Evolutionary conservation across 2,113 vertebrate genomes (phyloP), one percentile per base, ranked within the genome.

Genomic region (Phylloscopus trochilus): DNA sequence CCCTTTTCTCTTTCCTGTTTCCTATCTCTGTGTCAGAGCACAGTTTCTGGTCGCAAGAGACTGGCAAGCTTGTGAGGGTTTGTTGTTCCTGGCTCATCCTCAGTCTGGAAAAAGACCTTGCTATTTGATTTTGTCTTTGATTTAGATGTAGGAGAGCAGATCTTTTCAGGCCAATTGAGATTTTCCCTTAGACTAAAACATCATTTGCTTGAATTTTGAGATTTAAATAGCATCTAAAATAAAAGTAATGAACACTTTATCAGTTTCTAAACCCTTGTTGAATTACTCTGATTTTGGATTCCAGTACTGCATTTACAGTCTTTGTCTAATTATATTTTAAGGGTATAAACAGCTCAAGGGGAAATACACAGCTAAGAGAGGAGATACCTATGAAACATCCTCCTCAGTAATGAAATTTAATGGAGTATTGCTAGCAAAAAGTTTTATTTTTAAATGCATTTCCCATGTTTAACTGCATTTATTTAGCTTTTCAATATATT

Each of bases 251-350:
- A 46, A 28, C 9, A 2, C 14, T 24, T 88, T 81, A 12, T 31
- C 46, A 62, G 22, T 74, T 30, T 58, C 51, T 67, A 59, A 83
- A 60, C 18, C n/a, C 31, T 69, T 2, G 2, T 4, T 89, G 92
- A 90, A 39, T 86, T 59, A n/a, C 26, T 69, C 37, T 76, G 49
- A 31, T 44, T 87, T 62, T 84, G 58, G 53, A 60, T 87, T 86
- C 56, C 52, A 55, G 15, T 52, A 37, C 39, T 83, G 26, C 41
- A 13, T 83, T 81, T 80, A 62, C 23, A 63, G 59, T 41, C 51
- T 90, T 92, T 60, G 22, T 43, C 80, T 95, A 87, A 87, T 92
- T 93, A 79, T n/a, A 53, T 89, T 95, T 94, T 78, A 56, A 75
- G 56, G 53, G n/a, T 49, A 68, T 87, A 75, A 92, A 91, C 80